Base-by-base conservation (phyloP, 2,888 invertebrate genomes). In the Papilio gigon region DNA sequence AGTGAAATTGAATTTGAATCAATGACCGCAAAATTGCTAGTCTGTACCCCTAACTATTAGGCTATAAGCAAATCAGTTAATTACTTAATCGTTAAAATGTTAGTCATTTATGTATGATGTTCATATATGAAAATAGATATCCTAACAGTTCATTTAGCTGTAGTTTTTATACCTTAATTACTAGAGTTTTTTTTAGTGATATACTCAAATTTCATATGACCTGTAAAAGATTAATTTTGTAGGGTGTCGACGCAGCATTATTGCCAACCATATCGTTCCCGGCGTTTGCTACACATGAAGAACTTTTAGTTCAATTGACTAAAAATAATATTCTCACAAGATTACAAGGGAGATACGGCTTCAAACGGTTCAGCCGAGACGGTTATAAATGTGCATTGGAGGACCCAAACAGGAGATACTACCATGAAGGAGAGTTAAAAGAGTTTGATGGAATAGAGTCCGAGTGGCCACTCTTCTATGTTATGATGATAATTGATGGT, bases 391-490 rank as follows among this genome's bases (percentile, higher is more conserved):
- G 97, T 72, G 96, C 95, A 27, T 81, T 97, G 9, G 99, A 99
- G 89, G 97, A 98, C 83, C 93, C 94, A 47, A 93, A 93, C 64
- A 93, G 95, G 73, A 91, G 94, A 86, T 97, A 96, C 88, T 99
- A 99, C 84, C 93, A 95, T 74, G 95, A 96, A 78, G 98, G 98
- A 17, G 98, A 99, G 90, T 94, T 98, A 2, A 98, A 98, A 87
- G 96, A 97, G 80, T 99, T 98, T 89, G 98, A 99, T 81, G 96
- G 96, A 53, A 94, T 99, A 14, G 99, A 99, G 90, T 97, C 98
- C 74, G 99, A 99, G 85, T 99, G 99, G 98, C 99, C 99, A 0
- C 87, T 99, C 62, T 99, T 99, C 87, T 98, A 96, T 81, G 96
- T 98, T 53, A 96, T 96, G 84, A 96, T 99, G 95, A 97, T 99